Percentiles rank a stretch among this genome's conserved stretches.
These are phyloP conservation scores for Brachyhypopomus gauderio DNA, from an alignment of 2,113 vertebrate species.

Conservation along the genomic window DNA sequence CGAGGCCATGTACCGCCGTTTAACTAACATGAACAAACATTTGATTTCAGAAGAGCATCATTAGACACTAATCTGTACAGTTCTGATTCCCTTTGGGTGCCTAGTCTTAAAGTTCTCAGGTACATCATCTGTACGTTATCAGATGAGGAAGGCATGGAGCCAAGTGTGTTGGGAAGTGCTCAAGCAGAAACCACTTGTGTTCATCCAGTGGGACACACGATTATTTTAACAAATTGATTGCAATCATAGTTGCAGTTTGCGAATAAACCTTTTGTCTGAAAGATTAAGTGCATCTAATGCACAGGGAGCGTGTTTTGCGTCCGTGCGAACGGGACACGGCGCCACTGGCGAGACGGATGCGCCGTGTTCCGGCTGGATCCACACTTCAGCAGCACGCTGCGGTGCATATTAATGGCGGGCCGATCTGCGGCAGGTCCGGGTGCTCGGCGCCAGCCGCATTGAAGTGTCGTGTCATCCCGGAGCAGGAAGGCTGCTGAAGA, in stretches of 20 bases:
- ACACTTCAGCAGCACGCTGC: not conserved
- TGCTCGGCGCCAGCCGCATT: not conserved
- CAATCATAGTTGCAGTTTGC: not conserved
- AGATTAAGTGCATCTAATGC: constrained; percentile 14
- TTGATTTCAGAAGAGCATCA: not conserved
- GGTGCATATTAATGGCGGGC: not conserved
- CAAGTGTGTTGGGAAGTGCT: not conserved
- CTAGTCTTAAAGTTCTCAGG: not conserved
- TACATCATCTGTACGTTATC: not conserved
- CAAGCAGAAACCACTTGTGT: not conserved
- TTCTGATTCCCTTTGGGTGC: not conserved
- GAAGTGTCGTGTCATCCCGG: not conserved
- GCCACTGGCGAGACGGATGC: not conserved
- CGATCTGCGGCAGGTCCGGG: not conserved
- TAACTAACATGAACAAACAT: not conserved
- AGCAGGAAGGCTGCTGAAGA: not conserved
- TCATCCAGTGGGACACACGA: not conserved
- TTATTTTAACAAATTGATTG: not conserved
- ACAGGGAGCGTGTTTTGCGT: not conserved
- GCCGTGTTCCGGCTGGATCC: not conserved
- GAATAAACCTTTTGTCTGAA: not conserved
- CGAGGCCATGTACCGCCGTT: not conserved
- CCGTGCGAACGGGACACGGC: not conserved
- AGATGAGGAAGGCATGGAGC: not conserved
- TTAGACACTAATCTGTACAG: not conserved